Base-by-base conservation (phyloP, 2,888 invertebrate genomes). In the Copidosoma aretas region DNA sequence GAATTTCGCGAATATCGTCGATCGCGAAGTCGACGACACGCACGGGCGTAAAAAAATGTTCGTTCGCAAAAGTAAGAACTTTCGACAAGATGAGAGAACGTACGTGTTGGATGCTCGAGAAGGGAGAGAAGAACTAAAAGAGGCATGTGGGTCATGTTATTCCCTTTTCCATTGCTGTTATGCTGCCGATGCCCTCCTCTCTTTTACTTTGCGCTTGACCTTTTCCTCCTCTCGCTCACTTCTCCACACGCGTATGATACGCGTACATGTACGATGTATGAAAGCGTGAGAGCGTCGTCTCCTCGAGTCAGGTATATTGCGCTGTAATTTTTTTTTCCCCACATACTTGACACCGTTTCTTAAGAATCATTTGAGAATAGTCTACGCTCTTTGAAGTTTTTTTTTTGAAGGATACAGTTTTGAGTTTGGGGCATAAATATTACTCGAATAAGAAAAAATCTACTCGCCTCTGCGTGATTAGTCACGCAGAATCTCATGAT, bases 151-250 rank as follows among this genome's bases (percentile, higher is more conserved):
- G 62, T 71, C 62, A 65, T 68, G 62, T 65, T 53, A 57, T 61
- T 66, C 54, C 22, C 49, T 25, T 19, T 32, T 32, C 32, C 32
- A 32, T 32, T 32, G 32, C 32, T 32, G 32, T 32, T 32, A 32
- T 32, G 32, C 32, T 32, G 3, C 32, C 32, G 8, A 32, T 32
- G 32, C 32, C 32, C 32, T 32, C 43, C 43, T 46, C 43, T 46
- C 43, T 14, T 32, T 39, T 25, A 22, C 51, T 39, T 22, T 49
- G 67, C 64, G 67, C 71, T 71, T 65, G 71, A 71, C 71, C 67
- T 68, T 65, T 67, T 64, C 51, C 22, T 24, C 22, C 8, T 43
- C 8, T 12, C 15, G 15, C 24, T 51, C 46, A 19, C 46, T 17
- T 64, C 25, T 43, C 46, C 19, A 25, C 21, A 49, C 49, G 24